Percentiles rank a stretch among this genome's conserved stretches.
phyloP scores from a whole-genome alignment of 2,888 invertebrate genomes.

The Drosophila yooni region DNA sequence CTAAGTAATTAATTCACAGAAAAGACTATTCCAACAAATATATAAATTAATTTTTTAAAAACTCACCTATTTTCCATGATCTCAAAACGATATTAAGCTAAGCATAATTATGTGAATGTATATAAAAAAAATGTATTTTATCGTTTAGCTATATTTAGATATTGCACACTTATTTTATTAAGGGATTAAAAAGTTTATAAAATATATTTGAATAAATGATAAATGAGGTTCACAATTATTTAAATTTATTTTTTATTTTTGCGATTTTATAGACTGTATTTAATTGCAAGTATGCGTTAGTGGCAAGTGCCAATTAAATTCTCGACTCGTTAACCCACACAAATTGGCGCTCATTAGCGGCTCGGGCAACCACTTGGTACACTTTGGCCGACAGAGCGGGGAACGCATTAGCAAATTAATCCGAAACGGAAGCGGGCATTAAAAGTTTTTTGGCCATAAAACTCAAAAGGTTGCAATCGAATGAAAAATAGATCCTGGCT shows the following conservation, averaged over 20 bases:
- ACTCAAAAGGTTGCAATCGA: constrained; percentile 59
- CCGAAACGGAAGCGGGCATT: constrained; percentile 61
- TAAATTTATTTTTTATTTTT: background rate
- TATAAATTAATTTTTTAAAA: background rate
- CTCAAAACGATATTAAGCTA: background rate
- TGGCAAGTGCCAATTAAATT: background rate
- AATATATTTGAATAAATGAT: background rate
- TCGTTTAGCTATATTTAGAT: background rate
- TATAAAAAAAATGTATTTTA: background rate
- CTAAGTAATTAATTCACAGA: background rate
- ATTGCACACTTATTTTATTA: background rate
- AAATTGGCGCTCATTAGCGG: constrained; percentile 67
- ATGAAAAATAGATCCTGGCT: constrained; percentile 67
- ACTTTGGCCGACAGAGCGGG: constrained; percentile 22
- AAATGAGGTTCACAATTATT: background rate
- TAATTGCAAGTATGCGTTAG: constrained; percentile 19
- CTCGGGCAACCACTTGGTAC: constrained; percentile 28
- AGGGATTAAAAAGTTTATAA: background rate
- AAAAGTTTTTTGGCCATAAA: constrained; percentile 64
- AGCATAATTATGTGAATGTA: background rate
- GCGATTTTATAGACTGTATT: background rate
- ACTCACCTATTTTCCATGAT: background rate
- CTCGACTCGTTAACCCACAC: constrained; percentile 23
- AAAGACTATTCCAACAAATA: background rate
- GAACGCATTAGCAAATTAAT: constrained; percentile 73